Evolutionary conservation across 2,888 invertebrate species (phyloP).

Genomic region (Aproaerema taeniolella): DNA sequence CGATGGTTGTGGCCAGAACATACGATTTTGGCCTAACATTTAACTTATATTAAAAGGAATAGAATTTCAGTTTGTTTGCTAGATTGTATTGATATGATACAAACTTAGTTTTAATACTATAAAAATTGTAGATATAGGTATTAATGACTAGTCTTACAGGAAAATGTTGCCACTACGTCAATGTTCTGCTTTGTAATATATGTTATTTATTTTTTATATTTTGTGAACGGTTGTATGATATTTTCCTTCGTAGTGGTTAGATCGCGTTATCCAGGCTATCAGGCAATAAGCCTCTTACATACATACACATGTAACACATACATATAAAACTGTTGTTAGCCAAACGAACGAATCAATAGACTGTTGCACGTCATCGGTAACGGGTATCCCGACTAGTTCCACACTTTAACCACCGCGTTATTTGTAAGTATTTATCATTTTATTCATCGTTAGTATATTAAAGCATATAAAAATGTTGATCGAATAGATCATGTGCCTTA

Average conservation of each 20-base stretch:
- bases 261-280: conserved; percentile 53
- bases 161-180: conserved; percentile 72
- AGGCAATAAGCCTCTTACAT: conserved; percentile 32
- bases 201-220: conserved; percentile 72
- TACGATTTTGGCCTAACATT: conserved; percentile 22
- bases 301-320: too few species aligned
- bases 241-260: conserved; percentile 47
- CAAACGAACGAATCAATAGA: not conserved
- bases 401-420: conserved; percentile 40
- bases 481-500: conserved; percentile 63
- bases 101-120: conserved; percentile 42
- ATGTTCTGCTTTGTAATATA: conserved; percentile 73
- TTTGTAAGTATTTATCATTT: conserved; percentile 19
- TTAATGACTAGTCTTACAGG: conserved; percentile 71
- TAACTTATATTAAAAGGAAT: conserved; percentile 29
- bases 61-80: conserved; percentile 38
- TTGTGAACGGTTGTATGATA: conserved; percentile 56
- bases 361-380: not conserved
- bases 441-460: too few species aligned
- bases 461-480: too few species aligned
- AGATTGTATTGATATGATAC: conserved; percentile 38
- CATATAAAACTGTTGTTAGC: too few species aligned
- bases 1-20: conserved; percentile 14
- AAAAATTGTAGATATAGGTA: conserved; percentile 62
- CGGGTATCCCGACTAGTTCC: conserved; percentile 15